phyloP scores from a whole-genome alignment of 2,888 invertebrate species.

The Ochropleura leucogaster region DNA sequence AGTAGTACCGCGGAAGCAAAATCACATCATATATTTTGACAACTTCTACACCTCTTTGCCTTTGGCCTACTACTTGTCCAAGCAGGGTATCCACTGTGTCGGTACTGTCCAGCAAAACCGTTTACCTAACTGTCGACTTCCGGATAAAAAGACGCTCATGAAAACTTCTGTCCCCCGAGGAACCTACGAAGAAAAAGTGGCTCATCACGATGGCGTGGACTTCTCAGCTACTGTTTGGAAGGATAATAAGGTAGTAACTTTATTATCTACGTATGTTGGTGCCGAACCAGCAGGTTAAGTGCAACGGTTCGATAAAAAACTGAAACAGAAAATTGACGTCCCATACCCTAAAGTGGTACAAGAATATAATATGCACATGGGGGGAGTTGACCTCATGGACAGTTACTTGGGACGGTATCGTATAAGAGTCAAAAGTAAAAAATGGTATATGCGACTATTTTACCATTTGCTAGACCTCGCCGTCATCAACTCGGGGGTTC shows the following conservation, averaged over 20 bases:
- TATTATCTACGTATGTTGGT: slow-evolving; percentile 46
- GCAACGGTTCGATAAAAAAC: too few relatives aligned
- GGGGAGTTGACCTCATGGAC: neutral
- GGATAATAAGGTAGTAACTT: slow-evolving; percentile 50
- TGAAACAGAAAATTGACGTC: slow-evolving; percentile 2
- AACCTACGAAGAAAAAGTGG: slow-evolving; percentile 27
- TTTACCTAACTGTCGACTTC: neutral
- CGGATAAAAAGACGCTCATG: neutral
- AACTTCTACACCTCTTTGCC: neutral
- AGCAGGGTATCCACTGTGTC: neutral
- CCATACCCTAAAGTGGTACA: neutral
- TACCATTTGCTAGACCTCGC: slow-evolving; percentile 9
- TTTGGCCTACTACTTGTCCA: neutral
- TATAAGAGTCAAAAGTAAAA: slow-evolving; percentile 1
- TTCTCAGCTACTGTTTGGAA: slow-evolving; percentile 37
- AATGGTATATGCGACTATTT: neutral
- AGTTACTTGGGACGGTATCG: slow-evolving; percentile 1
- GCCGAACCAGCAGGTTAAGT: slow-evolving; percentile 35
- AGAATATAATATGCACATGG: neutral
- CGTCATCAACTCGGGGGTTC: slow-evolving; percentile 26
- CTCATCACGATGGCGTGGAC: slow-evolving; percentile 35
- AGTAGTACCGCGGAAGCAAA: neutral
- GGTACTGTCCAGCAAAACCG: slow-evolving; percentile 2
- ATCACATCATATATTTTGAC: neutral
- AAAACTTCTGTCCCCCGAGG: slow-evolving; percentile 22